phyloP scores from a whole-genome alignment of 1,140 invertebrate species.

The Calosoma granatense region DNA sequence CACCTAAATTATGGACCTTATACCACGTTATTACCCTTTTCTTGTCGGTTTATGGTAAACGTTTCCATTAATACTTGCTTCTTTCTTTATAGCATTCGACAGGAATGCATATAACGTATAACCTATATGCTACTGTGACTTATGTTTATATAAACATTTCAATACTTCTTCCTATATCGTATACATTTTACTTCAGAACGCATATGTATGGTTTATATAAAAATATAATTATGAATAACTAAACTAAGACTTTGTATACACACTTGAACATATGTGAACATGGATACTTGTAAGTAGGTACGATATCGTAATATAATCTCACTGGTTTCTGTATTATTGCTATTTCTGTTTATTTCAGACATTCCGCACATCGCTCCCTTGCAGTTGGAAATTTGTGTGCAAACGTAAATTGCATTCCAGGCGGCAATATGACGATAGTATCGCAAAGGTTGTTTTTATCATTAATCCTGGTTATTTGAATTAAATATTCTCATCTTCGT shows the following conservation, averaged over 20 bases:
- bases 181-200: not conserved
- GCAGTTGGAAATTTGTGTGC: too few species aligned
- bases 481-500: too few species aligned
- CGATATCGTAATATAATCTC: too few species aligned
- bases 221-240: not conserved
- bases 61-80: not conserved
- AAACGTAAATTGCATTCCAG: too few species aligned
- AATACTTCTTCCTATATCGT: not conserved
- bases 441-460: too few species aligned
- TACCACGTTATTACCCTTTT: not conserved
- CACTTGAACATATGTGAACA: too few species aligned
- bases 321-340: too few species aligned
- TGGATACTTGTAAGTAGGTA: too few species aligned
- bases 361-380: too few species aligned
- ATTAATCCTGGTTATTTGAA: too few species aligned
- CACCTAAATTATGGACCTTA: not conserved
- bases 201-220: not conserved
- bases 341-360: too few species aligned
- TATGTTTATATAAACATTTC: not conserved
- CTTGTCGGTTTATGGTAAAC: not conserved
- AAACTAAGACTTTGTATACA: not conserved
- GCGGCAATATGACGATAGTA: too few species aligned
- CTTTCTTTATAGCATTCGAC: not conserved
- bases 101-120: not conserved
- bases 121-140: not conserved